Percentiles rank a stretch among this genome's conserved stretches.
Conservation (phyloP, 2,888 invertebrate species). For the Anorthoa munda region DNA sequence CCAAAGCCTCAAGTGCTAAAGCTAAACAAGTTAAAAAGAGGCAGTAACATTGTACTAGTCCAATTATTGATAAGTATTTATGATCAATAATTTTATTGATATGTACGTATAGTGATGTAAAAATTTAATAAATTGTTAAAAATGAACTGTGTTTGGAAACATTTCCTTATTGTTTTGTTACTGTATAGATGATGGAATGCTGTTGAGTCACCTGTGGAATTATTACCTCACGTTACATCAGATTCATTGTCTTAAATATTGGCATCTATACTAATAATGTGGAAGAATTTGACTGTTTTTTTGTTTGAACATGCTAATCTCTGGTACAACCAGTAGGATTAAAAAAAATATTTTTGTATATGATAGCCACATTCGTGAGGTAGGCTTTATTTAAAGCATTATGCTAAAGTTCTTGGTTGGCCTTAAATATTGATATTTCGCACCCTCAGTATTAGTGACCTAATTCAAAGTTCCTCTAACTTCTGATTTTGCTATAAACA, state of each 20-base stretch:
- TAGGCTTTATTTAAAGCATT: too few relatives aligned
- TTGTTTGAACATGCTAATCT: too few relatives aligned
- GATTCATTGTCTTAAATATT: not conserved
- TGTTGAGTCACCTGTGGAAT: constrained; percentile 10
- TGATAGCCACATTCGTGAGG: too few relatives aligned
- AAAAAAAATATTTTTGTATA: too few relatives aligned
- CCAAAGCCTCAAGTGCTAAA: constrained; percentile 85
- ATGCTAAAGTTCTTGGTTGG: too few relatives aligned
- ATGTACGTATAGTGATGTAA: constrained; percentile 70
- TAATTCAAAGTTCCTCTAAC: too few relatives aligned
- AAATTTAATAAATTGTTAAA: constrained; percentile 65
- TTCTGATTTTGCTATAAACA: too few relatives aligned
- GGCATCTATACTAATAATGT: not conserved
- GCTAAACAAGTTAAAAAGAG: constrained; percentile 88
- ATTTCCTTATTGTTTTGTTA: constrained; percentile 34
- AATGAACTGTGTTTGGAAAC: constrained; percentile 55
- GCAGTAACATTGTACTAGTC: constrained; percentile 75
- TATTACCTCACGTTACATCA: not conserved
- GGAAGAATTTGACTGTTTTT: too few relatives aligned
- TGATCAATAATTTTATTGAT: constrained; percentile 70
- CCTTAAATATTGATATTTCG: too few relatives aligned
- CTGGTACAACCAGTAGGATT: too few relatives aligned
- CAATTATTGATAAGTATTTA: constrained; percentile 71
- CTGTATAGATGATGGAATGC: not conserved
- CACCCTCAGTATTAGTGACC: too few relatives aligned